A percentile compares a stretch with the other conserved stretches of the same genome.
phyloP scores from a whole-genome alignment of 1,140 invertebrate species.

The Liolophura sinensis region DNA sequence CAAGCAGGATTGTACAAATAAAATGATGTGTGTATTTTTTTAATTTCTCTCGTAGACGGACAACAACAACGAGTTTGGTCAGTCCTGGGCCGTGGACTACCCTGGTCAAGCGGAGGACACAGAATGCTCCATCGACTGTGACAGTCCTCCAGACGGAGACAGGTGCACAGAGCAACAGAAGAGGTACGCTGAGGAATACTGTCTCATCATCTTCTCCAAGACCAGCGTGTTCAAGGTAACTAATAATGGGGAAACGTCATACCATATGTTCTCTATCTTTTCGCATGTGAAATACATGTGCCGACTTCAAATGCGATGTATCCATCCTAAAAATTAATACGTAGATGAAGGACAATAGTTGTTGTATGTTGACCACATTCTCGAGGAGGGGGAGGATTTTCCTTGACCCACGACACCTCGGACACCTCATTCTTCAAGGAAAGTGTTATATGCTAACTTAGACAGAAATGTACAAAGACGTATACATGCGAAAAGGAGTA shows the following conservation, averaged over 20 bases:
- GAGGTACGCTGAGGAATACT: not conserved
- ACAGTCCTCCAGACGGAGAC: conserved; percentile 4
- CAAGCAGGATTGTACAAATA: not conserved
- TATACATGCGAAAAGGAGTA: too few relatives aligned
- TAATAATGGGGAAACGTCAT: too few relatives aligned
- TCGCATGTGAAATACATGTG: not conserved
- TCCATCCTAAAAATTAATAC: too few relatives aligned
- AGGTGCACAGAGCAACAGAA: conserved; percentile 1
- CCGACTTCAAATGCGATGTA: not conserved
- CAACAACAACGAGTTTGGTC: conserved; percentile 24
- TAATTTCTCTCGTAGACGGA: conserved; percentile 14
- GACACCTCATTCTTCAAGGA: too few relatives aligned
- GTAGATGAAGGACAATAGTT: too few relatives aligned
- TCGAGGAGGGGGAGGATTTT: too few relatives aligned
- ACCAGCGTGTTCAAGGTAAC: not conserved
- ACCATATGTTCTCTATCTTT: not conserved
- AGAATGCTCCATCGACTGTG: conserved; percentile 22
- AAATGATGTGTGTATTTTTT: not conserved
- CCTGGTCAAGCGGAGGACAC: conserved; percentile 9
- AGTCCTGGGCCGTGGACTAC: conserved; percentile 19
- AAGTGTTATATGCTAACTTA: too few relatives aligned
- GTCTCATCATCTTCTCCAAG: conserved; percentile 5
- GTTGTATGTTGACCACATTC: too few relatives aligned
- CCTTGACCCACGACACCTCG: too few relatives aligned
- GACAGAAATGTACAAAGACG: too few relatives aligned